Percentiles rank a stretch among this genome's conserved stretches.
Evolutionary conservation across 1,140 invertebrate species (phyloP).

Genomic region (Daktulosphaira vitifoliae): DNA sequence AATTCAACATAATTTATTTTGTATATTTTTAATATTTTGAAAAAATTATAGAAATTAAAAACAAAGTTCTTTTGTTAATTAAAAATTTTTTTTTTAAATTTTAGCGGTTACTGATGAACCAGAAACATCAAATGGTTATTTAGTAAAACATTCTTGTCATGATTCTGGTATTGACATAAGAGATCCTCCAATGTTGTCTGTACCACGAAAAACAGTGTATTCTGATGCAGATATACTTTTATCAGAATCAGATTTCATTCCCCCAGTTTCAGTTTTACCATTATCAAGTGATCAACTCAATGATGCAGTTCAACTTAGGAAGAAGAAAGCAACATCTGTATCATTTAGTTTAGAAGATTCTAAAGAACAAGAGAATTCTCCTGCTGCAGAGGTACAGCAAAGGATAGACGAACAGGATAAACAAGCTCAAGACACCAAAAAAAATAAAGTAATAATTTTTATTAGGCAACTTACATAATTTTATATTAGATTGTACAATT

Average conservation of each 20-base stretch:
- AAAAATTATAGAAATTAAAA: too few species aligned
- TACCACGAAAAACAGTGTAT: conserved; percentile 50
- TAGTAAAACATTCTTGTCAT: conserved; percentile 69
- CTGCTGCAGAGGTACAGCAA: conserved; percentile 38
- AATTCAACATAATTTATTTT: too few species aligned
- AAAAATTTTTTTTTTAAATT: neutral
- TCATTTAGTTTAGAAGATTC: conserved; percentile 54
- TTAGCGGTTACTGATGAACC: conserved; percentile 9
- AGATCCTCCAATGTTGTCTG: conserved; percentile 49
- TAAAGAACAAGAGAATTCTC: conserved; percentile 45
- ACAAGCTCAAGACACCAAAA: conserved; percentile 48
- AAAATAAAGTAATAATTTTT: conserved; percentile 45
- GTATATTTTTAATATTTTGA: too few species aligned
- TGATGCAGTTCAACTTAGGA: conserved; percentile 42
- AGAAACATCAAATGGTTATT: conserved; percentile 39
- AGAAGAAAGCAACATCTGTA: conserved; percentile 62
- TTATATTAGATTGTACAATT: neutral
- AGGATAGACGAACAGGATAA: conserved; percentile 45
- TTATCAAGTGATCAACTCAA: conserved; percentile 42
- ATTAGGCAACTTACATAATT: neutral
- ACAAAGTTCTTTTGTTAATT: neutral
- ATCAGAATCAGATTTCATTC: conserved; percentile 66
- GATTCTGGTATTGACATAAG: conserved; percentile 82
- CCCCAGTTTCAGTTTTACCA: conserved; percentile 58
- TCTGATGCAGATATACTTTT: conserved; percentile 77